Evolutionary conservation across 2,797 vertebrate genomes (phyloP), one percentile per base, ranked within the genome.

Genomic region (Phyllotis vaccarum): DNA sequence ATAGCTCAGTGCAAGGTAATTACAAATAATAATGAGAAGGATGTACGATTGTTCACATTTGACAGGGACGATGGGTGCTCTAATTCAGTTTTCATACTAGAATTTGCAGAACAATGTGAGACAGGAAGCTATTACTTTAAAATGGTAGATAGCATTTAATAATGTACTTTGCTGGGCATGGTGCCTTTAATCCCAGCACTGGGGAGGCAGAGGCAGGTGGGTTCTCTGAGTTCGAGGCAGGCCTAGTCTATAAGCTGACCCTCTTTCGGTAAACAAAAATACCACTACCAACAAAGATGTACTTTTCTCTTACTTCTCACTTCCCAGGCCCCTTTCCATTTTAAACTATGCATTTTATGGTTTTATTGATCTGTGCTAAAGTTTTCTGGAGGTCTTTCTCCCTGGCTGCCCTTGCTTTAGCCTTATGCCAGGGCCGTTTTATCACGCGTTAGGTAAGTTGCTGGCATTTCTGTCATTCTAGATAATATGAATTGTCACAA

Each of bases 21-120:
- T 97, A 78, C 78, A 92, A 68, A 72, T 83, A 85, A 40, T 95
- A 88, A 87, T 88, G 86, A 24, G 60, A 80, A 81, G 94, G 91
- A 92, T 92, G 56, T 72, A 31, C 19, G 14, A 3, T 75, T 1
- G 52, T 74, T 68, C 22, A 49, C 2, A 0, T 78, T 83, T 85
- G 12, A 40, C 74, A 52, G 6, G n/a, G 52, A 56, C 43, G 43
- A 24, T 2, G 31, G 54, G 13, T 60, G 31, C 17, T 54, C 1
- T 21, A 0, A 62, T 34, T 74, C 31, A 31, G 29, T 76, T 83
- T 89, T 14, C 14, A 2, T 7, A 34, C 43, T 37, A 76, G 21
- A 31, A 17, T 37, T 58, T 21, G 21, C 40, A 70, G 46, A 43
- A 43, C 9, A 11, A 49, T 2, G 10, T 19, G 21, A 66, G 75